Percentiles rank a stretch among this genome's conserved stretches.
Conservation (phyloP, 1,140 invertebrate species). For the Dufourea novaeangliae region DNA sequence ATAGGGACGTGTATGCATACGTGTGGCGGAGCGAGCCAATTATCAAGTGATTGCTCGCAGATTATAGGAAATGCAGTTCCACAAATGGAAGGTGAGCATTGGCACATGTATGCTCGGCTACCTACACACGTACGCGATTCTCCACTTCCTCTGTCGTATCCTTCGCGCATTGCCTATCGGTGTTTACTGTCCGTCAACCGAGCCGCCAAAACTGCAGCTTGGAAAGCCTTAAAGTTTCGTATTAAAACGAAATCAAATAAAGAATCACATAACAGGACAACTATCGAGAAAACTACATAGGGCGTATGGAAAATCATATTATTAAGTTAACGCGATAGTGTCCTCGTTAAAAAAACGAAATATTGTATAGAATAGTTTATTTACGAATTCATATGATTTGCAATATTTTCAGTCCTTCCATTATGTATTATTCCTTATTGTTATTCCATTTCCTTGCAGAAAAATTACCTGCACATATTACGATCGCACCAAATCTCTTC, state of each 20-base stretch:
- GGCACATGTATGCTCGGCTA: conserved; percentile 34
- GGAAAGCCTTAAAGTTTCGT: not conserved
- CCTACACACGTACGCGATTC: conserved; percentile 42
- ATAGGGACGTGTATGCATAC: conserved; percentile 21
- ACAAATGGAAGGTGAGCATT: conserved; percentile 56
- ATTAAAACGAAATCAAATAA: not conserved
- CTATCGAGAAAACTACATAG: no score
- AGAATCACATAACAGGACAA: no score
- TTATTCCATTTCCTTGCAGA: no score
- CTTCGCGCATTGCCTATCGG: conserved; percentile 71
- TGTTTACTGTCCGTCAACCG: conserved; percentile 61
- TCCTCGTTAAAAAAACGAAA: no score
- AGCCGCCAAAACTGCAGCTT: conserved; percentile 2
- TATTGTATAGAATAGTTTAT: no score
- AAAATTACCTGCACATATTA: no score
- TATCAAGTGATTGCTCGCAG: conserved; percentile 73
- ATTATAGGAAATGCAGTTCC: conserved; percentile 75
- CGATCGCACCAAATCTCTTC: no score
- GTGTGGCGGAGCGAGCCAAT: conserved; percentile 60
- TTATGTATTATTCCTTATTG: no score
- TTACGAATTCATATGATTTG: no score
- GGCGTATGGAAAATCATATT: no score
- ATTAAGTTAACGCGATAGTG: no score
- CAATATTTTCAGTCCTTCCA: no score
- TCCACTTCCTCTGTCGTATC: conserved; percentile 61